Percentiles rank a stretch among this genome's conserved stretches.
These are phyloP conservation scores for Dendrophyllia cribrosa DNA, from an alignment of 64 coral and sea anemone species.

Conservation along the genomic window DNA sequence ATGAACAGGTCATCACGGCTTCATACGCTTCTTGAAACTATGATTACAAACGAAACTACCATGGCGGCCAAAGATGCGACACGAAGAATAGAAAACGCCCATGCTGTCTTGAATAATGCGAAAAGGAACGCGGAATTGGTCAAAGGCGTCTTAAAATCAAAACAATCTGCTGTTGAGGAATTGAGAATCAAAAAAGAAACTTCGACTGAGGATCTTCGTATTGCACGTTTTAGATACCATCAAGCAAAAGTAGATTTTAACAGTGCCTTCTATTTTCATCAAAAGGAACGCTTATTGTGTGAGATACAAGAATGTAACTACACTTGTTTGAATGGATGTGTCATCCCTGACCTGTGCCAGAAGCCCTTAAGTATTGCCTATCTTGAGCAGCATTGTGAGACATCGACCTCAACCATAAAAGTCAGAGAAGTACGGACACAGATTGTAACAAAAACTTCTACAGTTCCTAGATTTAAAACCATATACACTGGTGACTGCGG, in stretches of 20 bases:
- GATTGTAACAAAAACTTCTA: not conserved
- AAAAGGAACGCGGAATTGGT: not conserved
- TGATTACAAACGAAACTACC: not conserved
- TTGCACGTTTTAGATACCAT: constrained; percentile 11
- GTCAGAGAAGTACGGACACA: not conserved
- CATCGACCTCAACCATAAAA: not conserved
- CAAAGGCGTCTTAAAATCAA: not conserved
- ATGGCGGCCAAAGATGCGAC: not conserved
- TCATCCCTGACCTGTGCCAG: not conserved
- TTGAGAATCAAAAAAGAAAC: not conserved
- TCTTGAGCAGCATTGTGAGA: not conserved
- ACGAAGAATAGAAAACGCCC: not conserved
- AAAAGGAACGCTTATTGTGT: not conserved
- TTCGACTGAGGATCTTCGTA: not conserved
- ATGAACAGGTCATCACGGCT: constrained; percentile 8
- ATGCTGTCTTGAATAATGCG: not conserved
- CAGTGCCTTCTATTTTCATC: not conserved
- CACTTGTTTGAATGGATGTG: constrained; percentile 25
- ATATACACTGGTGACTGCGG: not conserved
- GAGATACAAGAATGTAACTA: constrained; percentile 25
- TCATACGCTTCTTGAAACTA: not conserved
- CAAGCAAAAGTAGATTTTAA: not conserved
- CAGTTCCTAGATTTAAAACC: not conserved
- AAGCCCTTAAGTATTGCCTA: not conserved
- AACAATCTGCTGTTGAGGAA: not conserved